Base-by-base conservation (phyloP, 1,140 invertebrate genomes). In the Euura lappo region DNA sequence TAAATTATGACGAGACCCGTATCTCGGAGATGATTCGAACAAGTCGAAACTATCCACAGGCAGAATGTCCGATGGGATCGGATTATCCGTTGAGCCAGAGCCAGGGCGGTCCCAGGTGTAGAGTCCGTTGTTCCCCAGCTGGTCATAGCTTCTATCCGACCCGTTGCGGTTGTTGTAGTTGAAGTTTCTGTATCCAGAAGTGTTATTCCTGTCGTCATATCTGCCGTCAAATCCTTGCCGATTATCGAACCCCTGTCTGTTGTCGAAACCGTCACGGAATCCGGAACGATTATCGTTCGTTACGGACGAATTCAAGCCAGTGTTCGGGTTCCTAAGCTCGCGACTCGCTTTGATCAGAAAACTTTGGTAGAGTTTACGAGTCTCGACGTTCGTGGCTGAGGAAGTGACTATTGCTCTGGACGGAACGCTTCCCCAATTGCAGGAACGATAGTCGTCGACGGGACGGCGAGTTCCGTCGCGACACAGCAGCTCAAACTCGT, bases 371-470 rank as follows among this genome's bases (percentile, higher is more conserved):
- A 81, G 75, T 70, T 87, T 87, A 51, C 94, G 88, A 47, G 89
- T 88, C 8, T 91, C 88, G 10, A 86, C 81, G 71, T 88, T 87
- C 4, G 92, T 92, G 0, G 94, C 96, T 4, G 96, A 97, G 11
- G 94, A 94, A 3, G 94, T 95, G 2, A 97, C 94, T 45, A 99
- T 87, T 4, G 96, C 95, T 85, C 98, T 93, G 1, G 96, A 93
- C 0, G 97, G 96, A 5, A 97, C 92, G 69, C 85, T 84, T 5
- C 97, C 97, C 93, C 97, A 96, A 84, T 97, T 93, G 82, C 97
- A 99, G n/a, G 85, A 83, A 11, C 89, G 85, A 87, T 93, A 98
- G 47, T 96, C 91, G 13, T 91, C 90, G 2, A 98, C 85, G 1
- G 92, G 81, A 47, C 86, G 89, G 2, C 94, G 90, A 6, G 89